Percentiles rank a stretch among this genome's conserved stretches.
These are phyloP conservation scores for Plebejus argus DNA, from an alignment of 2,888 invertebrate genomes.

Conservation along the genomic window DNA sequence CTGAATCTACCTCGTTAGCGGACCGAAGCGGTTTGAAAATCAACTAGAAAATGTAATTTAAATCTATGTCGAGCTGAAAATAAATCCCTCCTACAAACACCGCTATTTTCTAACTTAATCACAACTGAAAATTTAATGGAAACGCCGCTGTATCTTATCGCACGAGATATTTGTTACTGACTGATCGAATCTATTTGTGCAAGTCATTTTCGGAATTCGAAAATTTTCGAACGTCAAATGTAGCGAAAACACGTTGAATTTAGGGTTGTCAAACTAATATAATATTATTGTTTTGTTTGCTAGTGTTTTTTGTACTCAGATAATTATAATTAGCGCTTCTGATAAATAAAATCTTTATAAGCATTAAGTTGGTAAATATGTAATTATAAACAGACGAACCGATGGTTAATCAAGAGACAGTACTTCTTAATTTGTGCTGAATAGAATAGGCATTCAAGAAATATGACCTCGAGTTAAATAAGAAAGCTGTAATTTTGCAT, in stretches of 20 bases:
- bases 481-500: not conserved
- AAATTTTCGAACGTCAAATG: constrained; percentile 12
- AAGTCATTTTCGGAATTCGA: constrained; percentile 25
- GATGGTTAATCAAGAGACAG: not conserved
- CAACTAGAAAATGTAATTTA: constrained; percentile 27
- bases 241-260: not conserved
- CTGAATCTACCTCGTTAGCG: constrained; percentile 4
- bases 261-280: not conserved
- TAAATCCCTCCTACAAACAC: constrained; percentile 8
- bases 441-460: not conserved
- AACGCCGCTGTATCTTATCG: constrained; percentile 26
- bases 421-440: not conserved
- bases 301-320: not conserved
- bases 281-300: not conserved
- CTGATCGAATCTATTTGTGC: constrained; percentile 26
- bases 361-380: too few relatives aligned
- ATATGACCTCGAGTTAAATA: constrained; percentile 11
- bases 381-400: too few relatives aligned
- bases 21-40: not conserved
- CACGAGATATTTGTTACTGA: constrained; percentile 24
- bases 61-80: constrained; percentile 28
- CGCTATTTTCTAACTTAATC: constrained; percentile 29
- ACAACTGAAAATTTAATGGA: constrained; percentile 30
- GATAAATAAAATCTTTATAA: not conserved
- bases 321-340: too few relatives aligned